Base-by-base conservation (phyloP, 2,888 invertebrate species). In the Epinotia bilunana region DNA sequence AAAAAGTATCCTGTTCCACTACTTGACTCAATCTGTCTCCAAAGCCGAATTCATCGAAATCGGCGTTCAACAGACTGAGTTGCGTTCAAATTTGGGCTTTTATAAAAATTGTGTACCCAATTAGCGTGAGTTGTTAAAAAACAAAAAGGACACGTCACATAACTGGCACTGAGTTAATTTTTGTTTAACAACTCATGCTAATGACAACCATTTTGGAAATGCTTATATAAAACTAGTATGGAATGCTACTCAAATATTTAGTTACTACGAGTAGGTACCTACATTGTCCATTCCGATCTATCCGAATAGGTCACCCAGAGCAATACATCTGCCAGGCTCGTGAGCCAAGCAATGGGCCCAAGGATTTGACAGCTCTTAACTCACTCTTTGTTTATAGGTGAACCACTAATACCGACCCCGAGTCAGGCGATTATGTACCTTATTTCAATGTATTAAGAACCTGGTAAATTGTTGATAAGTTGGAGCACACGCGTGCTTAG, bases 311-410 rank as follows among this genome's bases (percentile, higher is more conserved):
- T 23, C 70, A 70, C 69, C 77, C 76, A 77, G 76, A 81, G 86
- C 82, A 88, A 89, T 90, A 87, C 93, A 93, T 92, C 92, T 92
- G 93, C 84, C 83, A 73, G 85, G 88, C 84, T 87, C 93, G 93
- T 93, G 93, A 85, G 85, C 86, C 79, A 78, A 83, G 87, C 91
- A 90, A 91, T 91, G 86, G 90, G 83, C 83, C 82, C 79, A 81
- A 86, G 92, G 93, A 93, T 93, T 93, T 91, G 88, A 87, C 84
- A 86, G 89, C 87, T 84, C 86, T 88, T 90, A 88, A 90, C 86
- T 90, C 89, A 90, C 88, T 82, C 88, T 90, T 90, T 90, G 89
- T 91, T 87, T 89, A 87, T 87, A 84, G 83, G 86, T 84, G 86
- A n/a, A 69, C 69, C 69, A 43, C 69, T 60, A 69, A 68, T 58